Evolutionary conservation across 2,797 vertebrate genomes (phyloP).

Genomic region (Scleropages formosus): DNA sequence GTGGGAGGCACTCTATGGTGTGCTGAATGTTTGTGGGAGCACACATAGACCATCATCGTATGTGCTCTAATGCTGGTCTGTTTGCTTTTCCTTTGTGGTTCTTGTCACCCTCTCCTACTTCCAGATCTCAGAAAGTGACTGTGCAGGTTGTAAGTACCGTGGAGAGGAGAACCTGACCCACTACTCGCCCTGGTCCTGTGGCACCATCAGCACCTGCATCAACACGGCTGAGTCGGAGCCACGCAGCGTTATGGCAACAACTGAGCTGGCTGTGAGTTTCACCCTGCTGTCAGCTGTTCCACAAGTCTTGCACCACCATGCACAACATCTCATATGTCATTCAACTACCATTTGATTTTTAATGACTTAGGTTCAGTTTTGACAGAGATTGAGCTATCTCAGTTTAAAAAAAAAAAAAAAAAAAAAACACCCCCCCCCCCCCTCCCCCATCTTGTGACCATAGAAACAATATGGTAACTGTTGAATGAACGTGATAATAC

Average conservation of each 20-base stretch:
- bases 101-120: background rate
- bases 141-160: conserved; percentile 80
- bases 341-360: no score
- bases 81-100: conserved; percentile 20
- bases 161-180: conserved; percentile 83
- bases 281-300: background rate
- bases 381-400: no score
- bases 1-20: conserved; percentile 6
- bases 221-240: conserved; percentile 85
- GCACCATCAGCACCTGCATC: conserved; percentile 83
- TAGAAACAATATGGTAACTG: no score
- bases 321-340: background rate
- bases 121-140: conserved; percentile 81
- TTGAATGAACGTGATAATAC: no score
- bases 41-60: conserved; percentile 3
- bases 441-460: no score
- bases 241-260: conserved; percentile 76
- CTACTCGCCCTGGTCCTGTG: conserved; percentile 95
- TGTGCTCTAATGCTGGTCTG: conserved; percentile 21
- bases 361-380: no score
- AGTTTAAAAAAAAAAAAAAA: no score
- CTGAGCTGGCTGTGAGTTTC: conserved; percentile 72
- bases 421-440: no score
- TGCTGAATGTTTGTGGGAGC: conserved; percentile 19
- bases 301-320: no score